Evolutionary conservation across 2,888 invertebrate genomes (phyloP), one percentile per base, ranked within the genome.

Genomic region (Dasysyrphus tricinctus): DNA sequence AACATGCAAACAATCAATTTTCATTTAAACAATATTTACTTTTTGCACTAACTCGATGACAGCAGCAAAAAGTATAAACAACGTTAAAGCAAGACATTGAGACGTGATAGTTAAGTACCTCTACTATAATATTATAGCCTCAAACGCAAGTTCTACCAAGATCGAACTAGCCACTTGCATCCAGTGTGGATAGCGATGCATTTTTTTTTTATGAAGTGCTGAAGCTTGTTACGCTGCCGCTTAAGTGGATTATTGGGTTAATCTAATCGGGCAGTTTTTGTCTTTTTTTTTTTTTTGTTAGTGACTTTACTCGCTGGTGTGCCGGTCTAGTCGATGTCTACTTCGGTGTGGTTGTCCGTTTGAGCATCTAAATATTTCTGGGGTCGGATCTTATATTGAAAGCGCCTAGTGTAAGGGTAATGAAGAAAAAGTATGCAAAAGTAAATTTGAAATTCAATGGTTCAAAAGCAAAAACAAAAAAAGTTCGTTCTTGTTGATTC

Each of bases 181-280:
- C 34, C 16, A 12, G 34, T 47, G 19, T 5, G 67, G 56, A 54
- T 12, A 32, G 32, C 7, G 7, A 54, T 47, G 47, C 47, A 72
- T 24, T 75, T 63, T 24, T 75, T 63, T 42, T 75, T 84, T 84
- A 84, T 80, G 74, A 84, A 84, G 83, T 84, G 83, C 80, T 65
- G 80, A 57, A 72, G 63, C 80, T 84, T 75, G 83, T 83, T 75
- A 70, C 47, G 54, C 54, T 51, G 63, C 75, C 54, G 69, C 57
- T 83, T 59, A 84, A 84, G 83, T 84, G 83, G 83, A 80, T 75
- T 80, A 83, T 70, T 83, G 83, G 83, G 75, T 83, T 83, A 75
- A 70, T 80, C 70, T 75, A 51, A 70, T 80, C 80, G 47, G 57
- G 44, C 63, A 51, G 47, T 61, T 70, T 61, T 16, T 44, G 61